These are phyloP conservation scores for Lynx canadensis DNA, from an alignment of 2,113 vertebrate genomes.

Conservation along the genomic window DNA sequence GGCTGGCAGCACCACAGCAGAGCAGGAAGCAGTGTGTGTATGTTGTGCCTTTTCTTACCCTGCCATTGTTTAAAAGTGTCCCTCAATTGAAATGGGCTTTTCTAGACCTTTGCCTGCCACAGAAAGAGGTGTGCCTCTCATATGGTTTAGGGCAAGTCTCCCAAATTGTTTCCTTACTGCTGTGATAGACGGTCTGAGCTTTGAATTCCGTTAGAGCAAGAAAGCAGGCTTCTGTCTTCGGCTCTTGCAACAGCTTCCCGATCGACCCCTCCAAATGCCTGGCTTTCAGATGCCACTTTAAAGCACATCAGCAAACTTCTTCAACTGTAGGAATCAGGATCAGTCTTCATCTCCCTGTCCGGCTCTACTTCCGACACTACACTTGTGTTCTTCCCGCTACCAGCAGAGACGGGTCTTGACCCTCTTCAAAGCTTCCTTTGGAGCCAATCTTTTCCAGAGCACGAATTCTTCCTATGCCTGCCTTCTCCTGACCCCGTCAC, in stretches of 20 bases:
- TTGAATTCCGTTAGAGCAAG: neutral
- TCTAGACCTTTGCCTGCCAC: neutral
- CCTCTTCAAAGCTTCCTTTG: neutral
- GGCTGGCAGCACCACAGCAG: fast-evolving
- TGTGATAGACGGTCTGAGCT: neutral
- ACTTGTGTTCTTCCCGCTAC: neutral
- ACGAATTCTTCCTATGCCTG: neutral
- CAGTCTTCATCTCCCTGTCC: neutral
- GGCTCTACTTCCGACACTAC: neutral
- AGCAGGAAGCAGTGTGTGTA: neutral
- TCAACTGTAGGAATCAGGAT: neutral
- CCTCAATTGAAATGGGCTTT: neutral
- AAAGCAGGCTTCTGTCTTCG: neutral
- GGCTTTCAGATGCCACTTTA: neutral
- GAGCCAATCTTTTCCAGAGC: neutral
- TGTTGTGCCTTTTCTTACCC: neutral
- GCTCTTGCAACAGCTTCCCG: neutral
- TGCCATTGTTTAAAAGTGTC: neutral
- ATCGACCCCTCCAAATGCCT: neutral
- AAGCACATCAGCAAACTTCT: neutral
- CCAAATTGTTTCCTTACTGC: neutral
- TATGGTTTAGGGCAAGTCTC: neutral
- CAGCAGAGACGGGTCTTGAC: neutral
- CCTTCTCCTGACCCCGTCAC: neutral
- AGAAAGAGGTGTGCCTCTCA: neutral